Conservation (phyloP, 2,888 invertebrate species). For the Erpobdella octoculata region DNA sequence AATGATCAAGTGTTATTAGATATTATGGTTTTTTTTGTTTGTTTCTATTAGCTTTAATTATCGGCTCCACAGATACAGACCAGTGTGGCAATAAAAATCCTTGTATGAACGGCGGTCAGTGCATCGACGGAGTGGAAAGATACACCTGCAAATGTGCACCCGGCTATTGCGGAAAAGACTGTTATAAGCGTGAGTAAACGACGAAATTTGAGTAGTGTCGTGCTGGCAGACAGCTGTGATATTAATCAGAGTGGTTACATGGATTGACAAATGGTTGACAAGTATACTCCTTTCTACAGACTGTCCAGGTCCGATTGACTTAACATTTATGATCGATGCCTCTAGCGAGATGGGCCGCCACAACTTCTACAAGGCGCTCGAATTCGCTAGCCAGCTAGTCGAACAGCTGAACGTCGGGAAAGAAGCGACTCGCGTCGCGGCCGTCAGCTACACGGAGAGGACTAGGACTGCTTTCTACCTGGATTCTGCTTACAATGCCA, state of each 20-base stretch:
- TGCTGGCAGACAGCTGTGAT: neutral
- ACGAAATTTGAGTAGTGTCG: neutral
- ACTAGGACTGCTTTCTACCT: constrained; percentile 31
- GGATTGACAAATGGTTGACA: too few relatives aligned
- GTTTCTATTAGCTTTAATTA: too few relatives aligned
- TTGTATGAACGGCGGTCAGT: constrained; percentile 34
- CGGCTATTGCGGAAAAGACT: constrained; percentile 34
- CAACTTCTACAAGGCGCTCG: constrained; percentile 35
- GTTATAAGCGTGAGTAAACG: constrained; percentile 31
- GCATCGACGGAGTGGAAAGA: constrained; percentile 33
- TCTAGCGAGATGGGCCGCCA: constrained; percentile 31
- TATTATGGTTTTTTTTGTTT: too few relatives aligned
- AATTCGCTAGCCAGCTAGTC: constrained; percentile 31
- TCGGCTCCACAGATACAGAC: constrained; percentile 30
- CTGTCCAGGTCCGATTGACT: constrained; percentile 43
- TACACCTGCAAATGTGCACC: constrained; percentile 33
- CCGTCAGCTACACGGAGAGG: constrained; percentile 33
- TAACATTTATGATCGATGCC: constrained; percentile 43
- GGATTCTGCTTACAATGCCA: constrained; percentile 17
- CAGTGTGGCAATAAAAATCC: constrained; percentile 31
- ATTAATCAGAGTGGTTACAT: neutral
- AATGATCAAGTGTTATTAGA: too few relatives aligned
- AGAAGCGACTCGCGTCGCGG: constrained; percentile 32
- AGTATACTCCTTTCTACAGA: constrained; percentile 38
- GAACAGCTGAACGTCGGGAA: constrained; percentile 33